Conservation (phyloP, 1,140 invertebrate species). For the Acromyrmex charruanus region DNA sequence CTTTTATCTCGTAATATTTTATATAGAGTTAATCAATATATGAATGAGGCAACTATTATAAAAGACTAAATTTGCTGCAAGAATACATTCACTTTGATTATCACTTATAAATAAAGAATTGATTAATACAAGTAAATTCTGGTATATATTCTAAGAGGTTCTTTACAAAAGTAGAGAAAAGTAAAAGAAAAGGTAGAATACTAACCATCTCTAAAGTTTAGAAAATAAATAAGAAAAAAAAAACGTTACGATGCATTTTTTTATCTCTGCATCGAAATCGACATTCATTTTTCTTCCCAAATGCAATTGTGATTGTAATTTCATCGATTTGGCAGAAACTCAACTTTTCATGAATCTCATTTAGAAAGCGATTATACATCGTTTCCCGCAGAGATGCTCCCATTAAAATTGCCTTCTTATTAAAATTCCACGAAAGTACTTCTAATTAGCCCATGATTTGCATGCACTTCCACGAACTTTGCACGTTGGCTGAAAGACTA, state of each 20-base stretch:
- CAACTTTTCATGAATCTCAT: background rate
- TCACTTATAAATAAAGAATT: conserved; percentile 4
- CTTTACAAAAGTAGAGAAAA: background rate
- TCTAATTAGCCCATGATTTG: conserved; percentile 15
- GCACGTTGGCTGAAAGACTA: background rate
- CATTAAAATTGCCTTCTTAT: conserved; percentile 17
- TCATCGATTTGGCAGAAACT: background rate
- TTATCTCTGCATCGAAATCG: background rate
- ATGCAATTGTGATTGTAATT: background rate
- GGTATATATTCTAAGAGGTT: background rate
- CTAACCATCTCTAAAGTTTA: too few relatives aligned
- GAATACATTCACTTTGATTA: background rate
- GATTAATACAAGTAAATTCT: background rate
- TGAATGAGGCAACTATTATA: background rate
- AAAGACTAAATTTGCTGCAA: background rate
- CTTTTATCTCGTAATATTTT: conserved; percentile 12
- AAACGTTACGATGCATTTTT: background rate
- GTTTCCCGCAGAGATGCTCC: background rate
- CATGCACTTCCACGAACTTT: conserved; percentile 8
- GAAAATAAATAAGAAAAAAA: background rate
- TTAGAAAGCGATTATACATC: background rate
- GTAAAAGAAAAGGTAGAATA: background rate
- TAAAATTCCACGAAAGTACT: conserved; percentile 36
- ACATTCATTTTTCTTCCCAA: background rate
- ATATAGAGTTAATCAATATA: background rate